phyloP scores from a whole-genome alignment of 1,140 invertebrate species.

The Carcinoscorpius rotundicauda region DNA sequence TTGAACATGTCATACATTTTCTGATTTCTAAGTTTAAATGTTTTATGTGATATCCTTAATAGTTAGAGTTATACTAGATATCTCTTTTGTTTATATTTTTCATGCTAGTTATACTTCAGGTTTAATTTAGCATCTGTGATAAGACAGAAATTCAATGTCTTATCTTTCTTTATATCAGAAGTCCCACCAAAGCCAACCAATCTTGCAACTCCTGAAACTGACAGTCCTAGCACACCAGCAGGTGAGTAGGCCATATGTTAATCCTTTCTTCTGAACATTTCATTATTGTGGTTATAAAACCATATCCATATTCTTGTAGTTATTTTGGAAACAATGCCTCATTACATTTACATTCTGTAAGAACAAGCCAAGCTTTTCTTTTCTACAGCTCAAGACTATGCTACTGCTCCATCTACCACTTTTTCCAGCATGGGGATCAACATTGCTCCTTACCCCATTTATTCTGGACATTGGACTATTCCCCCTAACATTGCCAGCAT shows the following conservation, averaged over 20 bases:
- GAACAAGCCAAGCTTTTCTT: slow-evolving; percentile 2
- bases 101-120: too few relatives aligned
- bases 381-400: slow-evolving; percentile 11
- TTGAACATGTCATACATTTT: too few relatives aligned
- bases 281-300: too few relatives aligned
- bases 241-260: background rate
- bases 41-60: too few relatives aligned
- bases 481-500: slow-evolving; percentile 6
- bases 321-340: too few relatives aligned
- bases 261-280: background rate
- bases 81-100: too few relatives aligned
- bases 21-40: too few relatives aligned
- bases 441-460: slow-evolving; percentile 14
- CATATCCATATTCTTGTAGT: too few relatives aligned
- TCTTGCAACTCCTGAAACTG: slow-evolving; percentile 3
- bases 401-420: slow-evolving; percentile 10
- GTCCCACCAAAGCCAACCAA: slow-evolving; percentile 19
- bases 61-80: too few relatives aligned
- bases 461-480: slow-evolving; percentile 12
- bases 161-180: slow-evolving; percentile 9
- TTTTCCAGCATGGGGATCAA: slow-evolving; percentile 3
- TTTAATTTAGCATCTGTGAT: too few relatives aligned
- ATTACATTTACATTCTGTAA: background rate
- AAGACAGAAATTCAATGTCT: too few relatives aligned
- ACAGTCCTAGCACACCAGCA: background rate